A percentile compares a stretch with the other conserved stretches of the same genome.
Evolutionary conservation across 1,140 invertebrate species (phyloP).

Genomic region (Cepaea nemoralis): DNA sequence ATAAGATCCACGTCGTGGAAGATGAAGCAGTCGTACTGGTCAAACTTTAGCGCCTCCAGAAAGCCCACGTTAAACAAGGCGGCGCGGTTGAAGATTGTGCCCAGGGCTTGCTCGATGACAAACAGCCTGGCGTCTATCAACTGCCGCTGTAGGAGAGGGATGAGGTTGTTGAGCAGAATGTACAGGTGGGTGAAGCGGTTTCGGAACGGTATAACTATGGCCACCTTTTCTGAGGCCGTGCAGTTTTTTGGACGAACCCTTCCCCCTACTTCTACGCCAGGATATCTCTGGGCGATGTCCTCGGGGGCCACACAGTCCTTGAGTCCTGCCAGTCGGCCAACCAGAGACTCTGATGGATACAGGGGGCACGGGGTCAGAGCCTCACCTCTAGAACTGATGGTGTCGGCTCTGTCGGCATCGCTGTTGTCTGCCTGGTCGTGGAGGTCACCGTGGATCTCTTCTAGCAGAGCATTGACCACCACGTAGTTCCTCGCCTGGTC

Average conservation of each 20-base stretch:
- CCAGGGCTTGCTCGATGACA: constrained; percentile 50
- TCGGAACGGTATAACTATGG: constrained; percentile 63
- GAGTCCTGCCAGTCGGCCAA: constrained; percentile 21
- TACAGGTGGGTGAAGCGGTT: constrained; percentile 69
- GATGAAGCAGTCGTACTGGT: constrained; percentile 87
- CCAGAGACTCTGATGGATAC: neutral
- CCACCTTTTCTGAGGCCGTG: constrained; percentile 76
- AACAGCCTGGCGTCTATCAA: constrained; percentile 58
- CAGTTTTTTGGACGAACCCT: constrained; percentile 82
- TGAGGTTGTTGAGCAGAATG: constrained; percentile 56
- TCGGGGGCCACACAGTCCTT: neutral
- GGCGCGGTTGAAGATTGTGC: constrained; percentile 85
- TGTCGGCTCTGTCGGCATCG: neutral
- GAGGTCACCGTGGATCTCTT: neutral
- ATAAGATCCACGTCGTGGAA: constrained; percentile 96
- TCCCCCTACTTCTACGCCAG: constrained; percentile 75
- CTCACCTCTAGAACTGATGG: neutral
- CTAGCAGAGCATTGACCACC: neutral
- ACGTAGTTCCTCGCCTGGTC: neutral
- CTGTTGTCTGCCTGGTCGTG: neutral
- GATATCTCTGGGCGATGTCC: neutral
- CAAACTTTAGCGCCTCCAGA: constrained; percentile 83
- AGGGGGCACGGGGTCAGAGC: neutral
- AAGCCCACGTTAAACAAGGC: constrained; percentile 96
- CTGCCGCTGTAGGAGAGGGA: constrained; percentile 58